phyloP scores from a whole-genome alignment of 2,797 vertebrate species.

The Neosilurus hyrtlii region DNA sequence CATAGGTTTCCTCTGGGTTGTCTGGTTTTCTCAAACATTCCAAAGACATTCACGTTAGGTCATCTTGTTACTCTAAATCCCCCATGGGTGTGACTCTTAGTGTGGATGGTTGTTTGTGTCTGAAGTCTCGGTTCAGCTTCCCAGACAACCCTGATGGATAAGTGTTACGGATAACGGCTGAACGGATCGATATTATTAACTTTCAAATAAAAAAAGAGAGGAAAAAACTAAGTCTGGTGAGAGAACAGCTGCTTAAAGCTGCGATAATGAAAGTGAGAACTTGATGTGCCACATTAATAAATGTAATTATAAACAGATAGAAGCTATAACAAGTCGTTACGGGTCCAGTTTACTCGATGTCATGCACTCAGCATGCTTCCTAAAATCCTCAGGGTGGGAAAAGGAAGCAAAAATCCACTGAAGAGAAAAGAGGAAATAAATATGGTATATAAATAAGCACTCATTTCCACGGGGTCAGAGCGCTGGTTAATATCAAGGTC shows the following conservation, averaged over 20 bases:
- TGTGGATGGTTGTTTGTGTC: too few relatives aligned
- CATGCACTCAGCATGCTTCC: not conserved
- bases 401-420: not conserved
- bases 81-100: too few relatives aligned
- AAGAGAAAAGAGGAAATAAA: not conserved
- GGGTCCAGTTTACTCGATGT: too few relatives aligned
- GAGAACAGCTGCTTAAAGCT: not conserved
- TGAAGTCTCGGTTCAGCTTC: too few relatives aligned
- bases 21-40: too few relatives aligned
- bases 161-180: too few relatives aligned
- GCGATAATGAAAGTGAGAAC: not conserved
- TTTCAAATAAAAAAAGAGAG: not conserved
- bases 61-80: too few relatives aligned
- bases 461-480: not conserved
- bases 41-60: too few relatives aligned
- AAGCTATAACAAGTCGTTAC: not conserved
- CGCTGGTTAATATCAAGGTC: not conserved
- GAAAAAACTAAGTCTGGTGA: not conserved
- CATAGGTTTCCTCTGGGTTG: too few relatives aligned
- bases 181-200: not conserved
- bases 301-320: not conserved
- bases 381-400: not conserved
- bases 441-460: too few relatives aligned
- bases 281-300: not conserved
- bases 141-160: too few relatives aligned